Conservation (phyloP, 2,888 invertebrate species). For the Tubulanus polymorphus region DNA sequence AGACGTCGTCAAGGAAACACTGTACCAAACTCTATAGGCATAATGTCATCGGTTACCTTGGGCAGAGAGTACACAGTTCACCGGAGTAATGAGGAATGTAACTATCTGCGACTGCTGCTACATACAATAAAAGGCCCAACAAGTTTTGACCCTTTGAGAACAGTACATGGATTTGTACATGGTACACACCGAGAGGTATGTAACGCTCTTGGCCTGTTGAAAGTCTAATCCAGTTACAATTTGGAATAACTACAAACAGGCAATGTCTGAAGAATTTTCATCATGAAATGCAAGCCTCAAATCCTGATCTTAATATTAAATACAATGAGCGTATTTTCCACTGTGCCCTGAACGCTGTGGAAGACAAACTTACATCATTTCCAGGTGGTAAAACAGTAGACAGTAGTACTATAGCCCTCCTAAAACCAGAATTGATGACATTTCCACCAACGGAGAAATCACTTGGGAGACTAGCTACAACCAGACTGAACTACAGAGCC, state of each 20-base stretch:
- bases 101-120: slow-evolving; percentile 14
- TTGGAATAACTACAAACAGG: background rate
- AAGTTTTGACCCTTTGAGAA: background rate
- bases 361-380: background rate
- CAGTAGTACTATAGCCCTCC: background rate
- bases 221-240: too few species aligned
- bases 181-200: slow-evolving; percentile 39
- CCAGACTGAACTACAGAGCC: background rate
- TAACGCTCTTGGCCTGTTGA: slow-evolving; percentile 31
- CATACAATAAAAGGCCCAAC: slow-evolving; percentile 5
- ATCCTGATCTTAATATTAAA: background rate
- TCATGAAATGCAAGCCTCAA: background rate
- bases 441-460: background rate
- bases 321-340: background rate
- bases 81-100: slow-evolving; percentile 26
- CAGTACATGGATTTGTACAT: slow-evolving; percentile 24
- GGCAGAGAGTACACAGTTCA: slow-evolving; percentile 25
- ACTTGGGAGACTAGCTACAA: background rate
- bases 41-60: slow-evolving; percentile 10
- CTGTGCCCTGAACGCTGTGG: background rate
- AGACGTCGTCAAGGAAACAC: slow-evolving; percentile 11
- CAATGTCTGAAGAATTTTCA: background rate
- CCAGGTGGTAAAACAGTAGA: background rate
- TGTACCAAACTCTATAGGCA: slow-evolving; percentile 9
- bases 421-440: background rate